Percentiles rank a stretch among this genome's conserved stretches.
Evolutionary conservation across 2,888 invertebrate genomes (phyloP).

Genomic region (Andricus quercusramuli): DNA sequence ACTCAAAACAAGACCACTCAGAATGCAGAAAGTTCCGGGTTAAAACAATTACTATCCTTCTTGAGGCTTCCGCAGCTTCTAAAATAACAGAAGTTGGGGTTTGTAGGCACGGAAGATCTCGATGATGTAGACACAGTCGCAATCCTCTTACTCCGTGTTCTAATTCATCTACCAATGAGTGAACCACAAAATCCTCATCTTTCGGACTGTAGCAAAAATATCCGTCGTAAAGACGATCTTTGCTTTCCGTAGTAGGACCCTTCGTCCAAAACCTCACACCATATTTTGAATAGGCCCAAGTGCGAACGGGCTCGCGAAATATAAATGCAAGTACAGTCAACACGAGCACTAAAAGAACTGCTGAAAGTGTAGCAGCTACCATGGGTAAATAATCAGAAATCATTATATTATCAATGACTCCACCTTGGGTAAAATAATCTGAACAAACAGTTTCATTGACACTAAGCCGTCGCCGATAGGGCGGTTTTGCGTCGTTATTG

Average conservation of each 20-base stretch:
- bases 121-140: constrained; percentile 92
- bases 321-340: constrained; percentile 89
- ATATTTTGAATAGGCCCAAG: constrained; percentile 93
- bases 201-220: constrained; percentile 96
- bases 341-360: constrained; percentile 88
- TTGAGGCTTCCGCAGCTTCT: constrained; percentile 92
- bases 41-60: constrained; percentile 91
- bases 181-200: constrained; percentile 93
- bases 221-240: constrained; percentile 90
- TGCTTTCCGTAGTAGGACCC: constrained; percentile 86
- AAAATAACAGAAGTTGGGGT: constrained; percentile 88
- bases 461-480: constrained; percentile 89
- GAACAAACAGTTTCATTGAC: constrained; percentile 92
- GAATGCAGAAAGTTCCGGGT: constrained; percentile 94
- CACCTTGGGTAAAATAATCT: constrained; percentile 91
- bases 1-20: constrained; percentile 95
- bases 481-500: constrained; percentile 86
- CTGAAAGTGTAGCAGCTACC: constrained; percentile 89
- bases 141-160: constrained; percentile 91
- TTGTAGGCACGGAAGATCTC: constrained; percentile 88
- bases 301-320: constrained; percentile 91
- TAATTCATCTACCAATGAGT: constrained; percentile 90
- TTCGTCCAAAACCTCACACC: constrained; percentile 89
- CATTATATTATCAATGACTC: constrained; percentile 90
- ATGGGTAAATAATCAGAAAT: constrained; percentile 92